phyloP scores from a whole-genome alignment of 64 coral and sea anemone species.

The Orbicella faveolata region DNA sequence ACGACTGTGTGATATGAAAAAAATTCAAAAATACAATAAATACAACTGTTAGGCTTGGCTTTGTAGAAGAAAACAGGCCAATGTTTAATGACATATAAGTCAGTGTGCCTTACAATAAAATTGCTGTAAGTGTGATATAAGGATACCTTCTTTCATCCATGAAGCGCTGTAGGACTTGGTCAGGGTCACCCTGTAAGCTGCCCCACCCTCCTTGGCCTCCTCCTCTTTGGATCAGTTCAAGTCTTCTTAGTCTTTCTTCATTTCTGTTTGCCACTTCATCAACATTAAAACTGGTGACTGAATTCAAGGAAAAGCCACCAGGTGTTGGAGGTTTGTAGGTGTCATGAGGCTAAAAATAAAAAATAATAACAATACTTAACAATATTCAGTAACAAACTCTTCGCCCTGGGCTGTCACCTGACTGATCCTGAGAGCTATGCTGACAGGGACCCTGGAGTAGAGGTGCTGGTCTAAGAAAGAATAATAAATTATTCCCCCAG shows the following conservation, averaged over 20 bases:
- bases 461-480: no score
- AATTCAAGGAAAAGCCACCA: slow-evolving; percentile 92
- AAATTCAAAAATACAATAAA: not conserved
- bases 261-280: slow-evolving; percentile 89
- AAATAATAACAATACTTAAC: not conserved
- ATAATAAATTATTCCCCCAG: no score
- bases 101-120: no score
- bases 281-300: slow-evolving; percentile 98
- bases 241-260: slow-evolving; percentile 80
- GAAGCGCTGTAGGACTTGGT: slow-evolving; percentile 56
- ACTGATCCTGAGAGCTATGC: no score
- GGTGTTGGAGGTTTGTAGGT: slow-evolving; percentile 91
- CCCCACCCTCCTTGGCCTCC: slow-evolving; percentile 1
- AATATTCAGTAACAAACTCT: no score
- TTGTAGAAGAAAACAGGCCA: no score
- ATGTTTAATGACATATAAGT: no score
- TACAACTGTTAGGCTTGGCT: no score
- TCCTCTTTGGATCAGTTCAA: slow-evolving; percentile 80
- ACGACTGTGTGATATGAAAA: slow-evolving; percentile 27
- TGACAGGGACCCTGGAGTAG: no score
- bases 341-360: slow-evolving; percentile 58
- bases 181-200: slow-evolving; percentile 40
- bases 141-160: slow-evolving; percentile 44
- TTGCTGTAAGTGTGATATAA: no score
- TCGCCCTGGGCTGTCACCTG: no score